Evolutionary conservation across 2,797 vertebrate genomes (phyloP).

Genomic region (Chelonia mydas): DNA sequence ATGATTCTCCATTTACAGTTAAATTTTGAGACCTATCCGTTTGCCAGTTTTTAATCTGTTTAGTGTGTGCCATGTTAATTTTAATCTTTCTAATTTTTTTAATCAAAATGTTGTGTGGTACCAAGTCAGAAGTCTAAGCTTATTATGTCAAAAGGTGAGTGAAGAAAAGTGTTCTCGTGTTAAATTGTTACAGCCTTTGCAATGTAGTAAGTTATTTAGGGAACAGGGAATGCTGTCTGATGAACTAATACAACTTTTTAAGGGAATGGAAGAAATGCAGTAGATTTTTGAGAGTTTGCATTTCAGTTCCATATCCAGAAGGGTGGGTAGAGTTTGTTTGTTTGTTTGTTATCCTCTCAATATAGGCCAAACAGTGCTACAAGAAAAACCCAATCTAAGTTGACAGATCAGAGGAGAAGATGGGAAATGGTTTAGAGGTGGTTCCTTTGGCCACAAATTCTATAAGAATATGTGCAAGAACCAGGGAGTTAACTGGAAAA

Average conservation of each 20-base stretch:
- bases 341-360: slow-evolving; percentile 70
- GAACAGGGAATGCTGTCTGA: accelerated
- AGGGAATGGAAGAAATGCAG: background rate
- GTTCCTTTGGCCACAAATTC: slow-evolving; percentile 77
- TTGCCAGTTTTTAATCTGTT: background rate
- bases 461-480: slow-evolving; percentile 72
- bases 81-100: background rate
- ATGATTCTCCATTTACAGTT: background rate
- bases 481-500: slow-evolving; percentile 73
- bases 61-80: background rate
- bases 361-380: slow-evolving; percentile 63
- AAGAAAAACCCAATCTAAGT: slow-evolving; percentile 74
- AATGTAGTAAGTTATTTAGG: background rate
- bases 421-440: slow-evolving; percentile 80
- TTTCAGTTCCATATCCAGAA: slow-evolving; percentile 51
- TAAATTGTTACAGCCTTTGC: background rate
- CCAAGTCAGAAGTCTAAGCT: background rate
- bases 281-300: background rate
- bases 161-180: background rate
- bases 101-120: background rate
- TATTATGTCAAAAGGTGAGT: background rate
- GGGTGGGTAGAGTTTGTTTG: background rate
- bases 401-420: slow-evolving; percentile 81
- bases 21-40: background rate
- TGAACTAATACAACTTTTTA: background rate